Evolutionary conservation across 2,113 vertebrate species (phyloP).

Genomic region (Glaucomys volans): DNA sequence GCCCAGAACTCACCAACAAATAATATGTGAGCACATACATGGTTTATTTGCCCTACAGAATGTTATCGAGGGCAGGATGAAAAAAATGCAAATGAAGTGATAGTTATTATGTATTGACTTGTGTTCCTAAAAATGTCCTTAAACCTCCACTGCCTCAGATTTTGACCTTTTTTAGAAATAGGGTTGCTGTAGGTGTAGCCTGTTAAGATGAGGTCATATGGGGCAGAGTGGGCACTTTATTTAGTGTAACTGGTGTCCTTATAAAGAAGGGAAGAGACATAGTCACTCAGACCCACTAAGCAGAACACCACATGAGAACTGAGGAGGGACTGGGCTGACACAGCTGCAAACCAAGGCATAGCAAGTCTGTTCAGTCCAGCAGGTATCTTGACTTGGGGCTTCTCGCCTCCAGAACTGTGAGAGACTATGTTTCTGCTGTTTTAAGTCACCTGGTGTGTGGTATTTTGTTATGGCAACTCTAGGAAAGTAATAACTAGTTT

Average conservation of each 20-base stretch:
- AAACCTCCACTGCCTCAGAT: not conserved
- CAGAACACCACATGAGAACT: fast-evolving
- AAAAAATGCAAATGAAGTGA: not conserved
- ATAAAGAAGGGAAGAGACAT: not conserved
- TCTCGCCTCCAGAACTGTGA: not conserved
- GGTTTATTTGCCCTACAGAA: not conserved
- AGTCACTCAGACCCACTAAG: fast-evolving
- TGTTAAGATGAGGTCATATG: not conserved
- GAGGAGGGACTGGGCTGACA: not conserved
- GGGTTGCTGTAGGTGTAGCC: not conserved
- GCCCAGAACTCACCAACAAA: not conserved
- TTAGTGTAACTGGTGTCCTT: not conserved
- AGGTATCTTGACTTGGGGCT: not conserved
- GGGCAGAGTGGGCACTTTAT: not conserved
- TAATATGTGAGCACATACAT: not conserved
- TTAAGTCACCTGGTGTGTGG: not conserved
- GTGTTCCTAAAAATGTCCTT: not conserved
- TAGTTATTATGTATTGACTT: not conserved
- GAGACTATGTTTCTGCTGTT: not conserved
- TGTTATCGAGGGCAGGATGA: not conserved
- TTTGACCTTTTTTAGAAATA: not conserved
- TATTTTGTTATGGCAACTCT: not conserved
- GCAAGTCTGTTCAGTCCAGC: not conserved
- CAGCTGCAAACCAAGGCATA: not conserved
- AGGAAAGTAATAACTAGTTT: not conserved